Percentiles rank a stretch among this genome's conserved stretches.
Conservation (phyloP, 2,888 invertebrate species). For the Toxonevra muliebris region DNA sequence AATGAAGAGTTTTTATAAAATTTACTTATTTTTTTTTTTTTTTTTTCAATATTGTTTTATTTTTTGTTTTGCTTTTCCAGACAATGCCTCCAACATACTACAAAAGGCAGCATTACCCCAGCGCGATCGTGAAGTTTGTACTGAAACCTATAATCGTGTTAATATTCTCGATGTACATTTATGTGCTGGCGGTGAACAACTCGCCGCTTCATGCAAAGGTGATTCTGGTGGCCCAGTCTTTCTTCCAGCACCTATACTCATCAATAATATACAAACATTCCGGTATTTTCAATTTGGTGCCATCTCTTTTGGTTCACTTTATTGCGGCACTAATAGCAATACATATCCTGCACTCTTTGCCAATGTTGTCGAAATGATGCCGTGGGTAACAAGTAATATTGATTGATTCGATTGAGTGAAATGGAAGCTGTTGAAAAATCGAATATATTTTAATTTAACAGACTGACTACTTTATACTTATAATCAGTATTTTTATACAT, state of each 20-base stretch:
- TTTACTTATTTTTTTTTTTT: too few relatives aligned
- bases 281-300: constrained; percentile 20
- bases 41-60: background rate
- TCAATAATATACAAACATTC: too few relatives aligned
- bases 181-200: background rate
- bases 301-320: constrained; percentile 7
- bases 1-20: too few relatives aligned
- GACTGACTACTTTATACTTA: too few relatives aligned
- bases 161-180: constrained; percentile 1
- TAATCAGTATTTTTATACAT: too few relatives aligned
- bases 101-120: constrained; percentile 1
- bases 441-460: too few relatives aligned
- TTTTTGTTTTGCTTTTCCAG: background rate
- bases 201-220: constrained; percentile 7
- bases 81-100: background rate
- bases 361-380: constrained; percentile 14
- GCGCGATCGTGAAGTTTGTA: background rate
- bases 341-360: constrained; percentile 6
- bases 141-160: background rate
- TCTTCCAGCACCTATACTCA: background rate
- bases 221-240: constrained; percentile 21
- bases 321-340: background rate
- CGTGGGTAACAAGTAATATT: constrained; percentile 22
- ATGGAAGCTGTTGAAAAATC: too few relatives aligned
- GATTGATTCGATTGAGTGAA: too few relatives aligned